Percentiles rank a stretch among this genome's conserved stretches.
phyloP scores from a whole-genome alignment of 1,140 invertebrate species.

The Pseudobourletiella spinata region DNA sequence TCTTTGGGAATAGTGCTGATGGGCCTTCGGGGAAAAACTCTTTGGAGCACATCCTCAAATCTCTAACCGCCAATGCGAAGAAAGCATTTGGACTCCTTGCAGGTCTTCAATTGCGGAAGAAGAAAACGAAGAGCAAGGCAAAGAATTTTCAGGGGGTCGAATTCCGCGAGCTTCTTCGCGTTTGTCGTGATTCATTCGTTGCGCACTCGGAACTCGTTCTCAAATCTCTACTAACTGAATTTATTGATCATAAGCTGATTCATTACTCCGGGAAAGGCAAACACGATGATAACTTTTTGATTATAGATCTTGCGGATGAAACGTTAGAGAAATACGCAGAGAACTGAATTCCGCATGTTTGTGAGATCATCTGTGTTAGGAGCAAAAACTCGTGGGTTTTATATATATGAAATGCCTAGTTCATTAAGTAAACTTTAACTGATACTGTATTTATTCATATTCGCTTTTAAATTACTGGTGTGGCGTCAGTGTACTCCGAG shows the following conservation, averaged over 20 bases:
- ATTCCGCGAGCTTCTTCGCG: constrained; percentile 17
- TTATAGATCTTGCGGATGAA: background rate
- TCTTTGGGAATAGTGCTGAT: constrained; percentile 9
- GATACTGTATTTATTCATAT: too few relatives aligned
- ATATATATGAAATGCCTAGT: too few relatives aligned
- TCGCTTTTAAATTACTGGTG: too few relatives aligned
- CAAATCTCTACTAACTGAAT: constrained; percentile 23
- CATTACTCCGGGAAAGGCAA: constrained; percentile 12
- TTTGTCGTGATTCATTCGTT: constrained; percentile 29
- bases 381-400: too few relatives aligned
- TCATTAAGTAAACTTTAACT: too few relatives aligned
- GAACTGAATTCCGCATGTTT: too few relatives aligned
- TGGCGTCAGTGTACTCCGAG: too few relatives aligned
- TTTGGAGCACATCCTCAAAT: constrained; percentile 29
- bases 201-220: constrained; percentile 21
- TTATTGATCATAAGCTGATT: constrained; percentile 32
- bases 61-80: constrained; percentile 25
- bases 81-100: constrained; percentile 29
- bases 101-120: constrained; percentile 19
- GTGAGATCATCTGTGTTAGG: too few relatives aligned
- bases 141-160: constrained; percentile 22
- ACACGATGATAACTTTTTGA: constrained; percentile 4
- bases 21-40: constrained; percentile 6
- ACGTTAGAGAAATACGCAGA: constrained; percentile 8
- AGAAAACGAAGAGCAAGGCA: constrained; percentile 6